Evolutionary conservation across 2,888 invertebrate genomes (phyloP).

Genomic region (Tenthredo mesomela): DNA sequence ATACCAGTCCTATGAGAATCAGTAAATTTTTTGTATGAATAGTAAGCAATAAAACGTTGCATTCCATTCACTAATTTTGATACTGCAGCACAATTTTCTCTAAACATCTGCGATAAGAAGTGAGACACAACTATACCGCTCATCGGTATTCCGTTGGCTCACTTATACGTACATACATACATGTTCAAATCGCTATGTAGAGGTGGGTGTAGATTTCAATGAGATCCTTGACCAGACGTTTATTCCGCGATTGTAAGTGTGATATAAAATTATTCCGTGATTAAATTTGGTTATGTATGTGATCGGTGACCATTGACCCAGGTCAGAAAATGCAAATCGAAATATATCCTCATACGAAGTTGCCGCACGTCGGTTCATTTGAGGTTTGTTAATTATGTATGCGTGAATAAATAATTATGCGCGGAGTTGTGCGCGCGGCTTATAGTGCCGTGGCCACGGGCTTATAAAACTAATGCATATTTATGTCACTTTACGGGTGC

Average conservation of each 20-base stretch:
- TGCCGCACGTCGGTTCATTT: conserved; percentile 49
- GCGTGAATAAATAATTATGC: conserved; percentile 62
- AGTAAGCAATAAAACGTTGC: background rate
- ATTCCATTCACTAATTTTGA: too few species aligned
- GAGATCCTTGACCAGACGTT: background rate
- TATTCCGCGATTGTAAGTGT: conserved; percentile 27
- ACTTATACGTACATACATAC: background rate
- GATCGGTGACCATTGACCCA: conserved; percentile 56
- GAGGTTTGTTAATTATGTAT: conserved; percentile 67
- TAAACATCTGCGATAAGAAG: background rate
- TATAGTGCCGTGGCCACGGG: conserved; percentile 31
- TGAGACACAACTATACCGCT: background rate
- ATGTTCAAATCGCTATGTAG: background rate
- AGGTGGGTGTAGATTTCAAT: background rate
- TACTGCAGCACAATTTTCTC: background rate
- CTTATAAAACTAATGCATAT: conserved; percentile 55
- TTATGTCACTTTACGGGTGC: conserved; percentile 53
- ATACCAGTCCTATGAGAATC: background rate
- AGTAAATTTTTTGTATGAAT: background rate
- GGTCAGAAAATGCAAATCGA: conserved; percentile 59
- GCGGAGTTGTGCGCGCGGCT: conserved; percentile 60
- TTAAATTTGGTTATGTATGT: conserved; percentile 49
- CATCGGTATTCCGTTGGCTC: background rate
- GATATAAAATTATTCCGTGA: conserved; percentile 42
- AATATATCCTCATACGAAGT: conserved; percentile 42